Evolutionary conservation across 2,113 vertebrate genomes (phyloP), one percentile per base, ranked within the genome.

Genomic region (Tonatia bakeri): DNA sequence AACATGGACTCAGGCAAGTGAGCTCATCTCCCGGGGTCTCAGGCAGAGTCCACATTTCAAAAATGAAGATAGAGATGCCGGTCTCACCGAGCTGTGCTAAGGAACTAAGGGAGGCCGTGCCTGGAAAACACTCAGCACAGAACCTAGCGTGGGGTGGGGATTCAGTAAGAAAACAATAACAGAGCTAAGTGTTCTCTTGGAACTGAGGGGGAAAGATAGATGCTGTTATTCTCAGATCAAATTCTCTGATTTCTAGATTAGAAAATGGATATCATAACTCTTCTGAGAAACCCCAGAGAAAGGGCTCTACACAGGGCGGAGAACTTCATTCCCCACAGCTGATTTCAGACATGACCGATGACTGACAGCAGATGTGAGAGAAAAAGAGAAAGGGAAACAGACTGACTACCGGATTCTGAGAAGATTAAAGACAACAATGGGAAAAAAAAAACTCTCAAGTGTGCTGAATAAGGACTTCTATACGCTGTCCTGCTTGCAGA

Each of bases 201-300:
- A 91, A 47, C 31, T 45, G 72, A 79, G 17, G 7, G 13, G 3
- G 7, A 43, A 89, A 93, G 65, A 75, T 6, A 61, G 36, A 64
- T 20, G 16, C 22, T 77, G 24, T 56, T 64, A 31, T 52, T 95
- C 45, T 81, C 40, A 94, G 82, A 86, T 52, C 26, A 61, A 89
- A 26, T 79, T 76, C 8, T 83, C 40, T 90, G 38, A 52, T 52
- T 97, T 95, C 73, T 91, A 87, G 10, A 94, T 61, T 83, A 45
- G 50, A 95, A 95, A 95, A 19, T 33, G 17, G 15, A 14, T 83
- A 65, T 11, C 20, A 43, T 72, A 33, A 43, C 50, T 11, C 31
- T 89, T 72, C 83, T 16, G 54, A 87, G 19, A 76, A 86, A 89
- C 54, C 38, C 28, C 43, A 24, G 38, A 24, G 85, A 93, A 72